Base-by-base conservation (phyloP, 2,888 invertebrate genomes). In the Teleogryllus oceanicus region DNA sequence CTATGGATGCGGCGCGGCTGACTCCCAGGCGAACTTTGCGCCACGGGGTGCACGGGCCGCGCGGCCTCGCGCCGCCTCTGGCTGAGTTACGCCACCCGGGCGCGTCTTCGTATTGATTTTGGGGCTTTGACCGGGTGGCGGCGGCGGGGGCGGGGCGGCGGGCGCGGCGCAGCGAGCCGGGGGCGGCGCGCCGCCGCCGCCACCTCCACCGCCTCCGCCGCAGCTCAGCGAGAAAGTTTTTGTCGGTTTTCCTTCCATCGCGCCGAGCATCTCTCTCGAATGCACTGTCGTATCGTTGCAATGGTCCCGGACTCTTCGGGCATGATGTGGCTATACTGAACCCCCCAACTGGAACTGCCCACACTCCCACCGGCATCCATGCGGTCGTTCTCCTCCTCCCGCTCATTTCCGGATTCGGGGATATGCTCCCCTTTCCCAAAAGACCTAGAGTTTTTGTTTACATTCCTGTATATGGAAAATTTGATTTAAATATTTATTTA, bases 101-200 rank as follows among this genome's bases (percentile, higher is more conserved):
- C 62, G 62, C 62, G 62, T 62, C 62, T 62, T 62, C 62, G 62
- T 62, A 62, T 62, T 62, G 62, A 62, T 62, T 62, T 62, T 62
- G 62, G 62, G 62, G 62, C 62, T 62, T 62, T n/a, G n/a, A n/a
- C n/a, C n/a, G n/a, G 51, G 12, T 1, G 16, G 11, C 12, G 51
- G 51, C 21, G 51, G 51, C 51, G 51, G 51, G 51, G 51, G 51
- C 51, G 16, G 51, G 11, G 51, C 11, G 11, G 16, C 62, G 62
- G 16, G 18, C 62, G 62, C 12, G 62, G 62, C 24, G 62, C 24
- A 18, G 62, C 62, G 62, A 18, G 62, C 21, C 62, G 62, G 16
- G n/a, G 16, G 62, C 4, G 62, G 62, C 37, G 37, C 37, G 37
- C 62, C 62, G 5, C 16, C n/a, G 62, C 62, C 16, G 0, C 62